Conservation (phyloP, 1,140 invertebrate genomes). For the Drosophila erecta region DNA sequence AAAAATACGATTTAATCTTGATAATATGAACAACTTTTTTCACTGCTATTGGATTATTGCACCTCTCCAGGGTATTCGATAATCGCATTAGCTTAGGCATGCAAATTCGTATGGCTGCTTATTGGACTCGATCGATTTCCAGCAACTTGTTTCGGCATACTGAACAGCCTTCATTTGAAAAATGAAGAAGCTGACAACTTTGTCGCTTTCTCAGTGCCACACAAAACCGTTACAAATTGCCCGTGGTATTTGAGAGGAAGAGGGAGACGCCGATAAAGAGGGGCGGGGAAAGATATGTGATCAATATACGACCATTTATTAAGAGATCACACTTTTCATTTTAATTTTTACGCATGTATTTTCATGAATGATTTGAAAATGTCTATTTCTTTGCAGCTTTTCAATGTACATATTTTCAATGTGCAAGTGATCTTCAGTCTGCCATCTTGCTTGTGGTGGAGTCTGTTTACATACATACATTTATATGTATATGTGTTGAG, state of each 20-base stretch:
- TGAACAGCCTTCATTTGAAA: constrained; percentile 41
- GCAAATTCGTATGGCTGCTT: constrained; percentile 15
- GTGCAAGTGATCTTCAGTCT: not conserved
- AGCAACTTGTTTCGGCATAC: constrained; percentile 51
- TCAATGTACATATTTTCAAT: not conserved
- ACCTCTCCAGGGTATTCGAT: constrained; percentile 2
- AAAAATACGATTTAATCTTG: too few relatives aligned
- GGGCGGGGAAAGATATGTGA: not conserved
- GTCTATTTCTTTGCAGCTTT: not conserved
- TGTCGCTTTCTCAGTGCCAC: constrained; percentile 53
- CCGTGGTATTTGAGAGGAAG: constrained; percentile 52
- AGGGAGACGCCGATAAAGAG: constrained; percentile 1
- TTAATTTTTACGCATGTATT: not conserved
- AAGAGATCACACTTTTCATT: not conserved
- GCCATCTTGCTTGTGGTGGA: not conserved
- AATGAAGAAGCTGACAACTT: constrained; percentile 45
- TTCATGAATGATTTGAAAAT: not conserved
- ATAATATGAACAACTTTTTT: too few relatives aligned
- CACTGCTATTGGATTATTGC: not conserved
- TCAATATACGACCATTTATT: too few relatives aligned
- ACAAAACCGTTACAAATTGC: constrained; percentile 72
- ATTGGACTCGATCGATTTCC: constrained; percentile 27
- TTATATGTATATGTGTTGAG: not conserved
- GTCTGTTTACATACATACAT: too few relatives aligned
- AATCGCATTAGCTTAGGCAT: not conserved